Percentiles rank a stretch among this genome's conserved stretches.
These are phyloP conservation scores for Amphiprion clarkii DNA, from an alignment of 2,797 vertebrate species.

Conservation along the genomic window DNA sequence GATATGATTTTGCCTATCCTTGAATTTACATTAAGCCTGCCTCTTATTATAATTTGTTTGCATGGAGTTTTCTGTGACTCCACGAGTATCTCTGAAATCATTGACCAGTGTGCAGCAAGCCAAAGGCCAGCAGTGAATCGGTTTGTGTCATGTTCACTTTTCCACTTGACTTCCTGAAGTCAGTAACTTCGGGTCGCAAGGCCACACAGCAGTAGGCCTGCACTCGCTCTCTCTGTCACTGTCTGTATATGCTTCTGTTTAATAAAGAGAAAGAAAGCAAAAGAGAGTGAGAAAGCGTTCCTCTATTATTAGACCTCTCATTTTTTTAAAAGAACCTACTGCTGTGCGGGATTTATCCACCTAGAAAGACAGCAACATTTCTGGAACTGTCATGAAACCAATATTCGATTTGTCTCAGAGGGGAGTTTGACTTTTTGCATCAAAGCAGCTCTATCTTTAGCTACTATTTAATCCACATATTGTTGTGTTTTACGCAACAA, in stretches of 20 bases:
- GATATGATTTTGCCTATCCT: not conserved
- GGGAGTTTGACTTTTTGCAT: constrained; percentile 21
- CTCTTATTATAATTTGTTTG: constrained; percentile 26
- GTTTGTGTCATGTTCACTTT: constrained; percentile 81
- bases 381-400: constrained; percentile 28
- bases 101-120: constrained; percentile 66
- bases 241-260: constrained; percentile 18
- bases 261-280: constrained; percentile 18
- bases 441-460: constrained; percentile 32
- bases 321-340: constrained; percentile 4
- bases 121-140: constrained; percentile 53
- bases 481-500: constrained; percentile 3
- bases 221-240: constrained; percentile 7
- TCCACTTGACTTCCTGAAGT: constrained; percentile 81
- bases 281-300: constrained; percentile 2
- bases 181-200: constrained; percentile 48
- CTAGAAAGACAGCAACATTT: constrained; percentile 34
- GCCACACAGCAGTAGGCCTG: constrained; percentile 25
- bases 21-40: not conserved
- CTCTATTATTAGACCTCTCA: constrained; percentile 55
- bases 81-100: constrained; percentile 50
- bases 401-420: constrained; percentile 12
- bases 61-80: constrained; percentile 30
- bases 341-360: constrained; percentile 5
- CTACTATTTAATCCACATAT: constrained; percentile 5